These are phyloP conservation scores for Eupithecia abbreviata DNA, from an alignment of 2,888 invertebrate genomes.

Conservation along the genomic window DNA sequence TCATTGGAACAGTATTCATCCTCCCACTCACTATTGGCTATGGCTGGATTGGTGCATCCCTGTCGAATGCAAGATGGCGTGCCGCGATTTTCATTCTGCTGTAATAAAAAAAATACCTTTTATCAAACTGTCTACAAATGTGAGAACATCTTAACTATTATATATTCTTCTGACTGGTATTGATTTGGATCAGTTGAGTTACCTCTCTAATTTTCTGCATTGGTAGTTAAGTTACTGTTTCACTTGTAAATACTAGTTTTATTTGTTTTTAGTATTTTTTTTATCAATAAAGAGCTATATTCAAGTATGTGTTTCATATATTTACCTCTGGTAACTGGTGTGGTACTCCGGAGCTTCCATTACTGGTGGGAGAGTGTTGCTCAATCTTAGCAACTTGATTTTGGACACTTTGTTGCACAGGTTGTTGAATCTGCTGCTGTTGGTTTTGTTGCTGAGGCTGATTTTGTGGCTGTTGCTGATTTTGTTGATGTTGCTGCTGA, in stretches of 20 bases:
- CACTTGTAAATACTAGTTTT: not conserved
- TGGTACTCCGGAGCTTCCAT: conserved; percentile 72
- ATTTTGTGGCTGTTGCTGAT: conserved; percentile 70
- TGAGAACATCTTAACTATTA: not conserved
- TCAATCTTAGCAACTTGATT: conserved; percentile 64
- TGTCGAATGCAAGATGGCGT: conserved; percentile 90
- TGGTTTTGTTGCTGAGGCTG: conserved; percentile 60
- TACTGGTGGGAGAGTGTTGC: conserved; percentile 76
- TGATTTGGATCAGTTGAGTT: not conserved
- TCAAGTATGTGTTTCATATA: not conserved
- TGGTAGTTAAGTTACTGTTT: not conserved
- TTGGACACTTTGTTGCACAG: conserved; percentile 18
- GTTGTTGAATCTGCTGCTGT: conserved; percentile 43
- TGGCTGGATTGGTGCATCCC: conserved; percentile 95
- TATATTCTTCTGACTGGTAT: not conserved
- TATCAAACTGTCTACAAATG: not conserved
- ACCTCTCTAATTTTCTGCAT: not conserved
- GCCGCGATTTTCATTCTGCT: conserved; percentile 78
- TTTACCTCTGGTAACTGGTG: conserved; percentile 73
- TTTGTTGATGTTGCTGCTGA: conserved; percentile 55
- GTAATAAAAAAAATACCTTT: conserved; percentile 45
- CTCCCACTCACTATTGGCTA: conserved; percentile 97
- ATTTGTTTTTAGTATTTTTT: not conserved
- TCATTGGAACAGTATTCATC: conserved; percentile 98
- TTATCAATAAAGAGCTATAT: not conserved